Evolutionary conservation across 2,113 vertebrate species (phyloP).

Genomic region (Nanorana parkeri): DNA sequence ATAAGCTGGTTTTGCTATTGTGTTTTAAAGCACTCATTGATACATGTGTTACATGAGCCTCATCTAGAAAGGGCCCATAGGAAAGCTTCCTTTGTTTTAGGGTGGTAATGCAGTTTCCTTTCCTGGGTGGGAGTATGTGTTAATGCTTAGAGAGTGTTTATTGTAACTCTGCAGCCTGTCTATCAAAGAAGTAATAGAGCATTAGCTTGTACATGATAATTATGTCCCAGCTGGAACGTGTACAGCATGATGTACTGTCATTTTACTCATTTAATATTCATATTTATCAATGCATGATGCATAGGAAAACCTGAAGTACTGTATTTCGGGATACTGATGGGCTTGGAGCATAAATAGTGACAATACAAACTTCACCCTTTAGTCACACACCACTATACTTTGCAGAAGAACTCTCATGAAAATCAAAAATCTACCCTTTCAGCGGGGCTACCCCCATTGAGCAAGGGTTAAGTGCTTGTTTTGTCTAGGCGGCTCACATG

Average conservation of each 20-base stretch:
- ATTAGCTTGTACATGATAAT: conserved; percentile 4
- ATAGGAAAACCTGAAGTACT: no score
- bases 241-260: conserved; percentile 18
- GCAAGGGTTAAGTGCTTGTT: no score
- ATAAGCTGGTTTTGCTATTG: no score
- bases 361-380: no score
- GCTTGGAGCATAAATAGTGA: no score
- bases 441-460: no score
- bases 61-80: not conserved
- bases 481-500: no score
- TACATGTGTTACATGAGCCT: not conserved
- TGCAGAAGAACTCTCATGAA: no score
- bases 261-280: conserved; percentile 8
- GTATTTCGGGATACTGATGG: no score
- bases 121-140: not conserved
- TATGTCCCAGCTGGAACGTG: conserved; percentile 13
- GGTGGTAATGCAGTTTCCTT: not conserved
- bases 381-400: no score
- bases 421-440: no score
- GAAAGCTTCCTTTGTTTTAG: not conserved
- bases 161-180: not conserved
- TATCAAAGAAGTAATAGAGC: not conserved
- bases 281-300: not conserved
- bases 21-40: no score
- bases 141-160: not conserved